Evolutionary conservation across 2,797 vertebrate genomes (phyloP).

Genomic region (Halcyon badia): DNA sequence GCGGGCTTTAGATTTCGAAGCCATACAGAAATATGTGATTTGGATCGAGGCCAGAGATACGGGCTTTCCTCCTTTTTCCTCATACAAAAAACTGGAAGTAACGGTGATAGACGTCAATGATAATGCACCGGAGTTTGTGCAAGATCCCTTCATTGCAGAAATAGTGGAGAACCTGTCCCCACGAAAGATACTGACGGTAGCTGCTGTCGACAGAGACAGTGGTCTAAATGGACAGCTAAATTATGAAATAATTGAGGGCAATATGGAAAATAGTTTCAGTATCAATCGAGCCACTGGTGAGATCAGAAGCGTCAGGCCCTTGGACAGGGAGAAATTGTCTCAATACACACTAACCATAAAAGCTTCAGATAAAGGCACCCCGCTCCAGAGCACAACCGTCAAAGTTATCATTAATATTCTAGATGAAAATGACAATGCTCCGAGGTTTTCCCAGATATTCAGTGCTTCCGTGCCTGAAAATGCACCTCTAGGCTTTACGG

Average conservation of each 20-base stretch:
- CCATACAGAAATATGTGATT: slow-evolving; percentile 91
- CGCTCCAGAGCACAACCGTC: slow-evolving; percentile 86
- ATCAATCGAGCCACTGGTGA: slow-evolving; percentile 92
- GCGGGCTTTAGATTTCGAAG: slow-evolving; percentile 90
- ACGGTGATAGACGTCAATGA: slow-evolving; percentile 93
- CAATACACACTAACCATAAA: slow-evolving; percentile 88
- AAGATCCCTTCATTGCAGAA: slow-evolving; percentile 90
- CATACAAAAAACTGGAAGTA: slow-evolving; percentile 93
- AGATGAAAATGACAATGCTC: slow-evolving; percentile 97
- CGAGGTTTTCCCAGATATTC: slow-evolving; percentile 97
- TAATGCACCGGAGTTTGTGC: slow-evolving; percentile 90
- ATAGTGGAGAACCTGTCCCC: slow-evolving; percentile 93
- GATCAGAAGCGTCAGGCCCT: slow-evolving; percentile 87
- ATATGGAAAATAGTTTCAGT: slow-evolving; percentile 91
- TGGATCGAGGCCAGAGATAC: slow-evolving; percentile 96
- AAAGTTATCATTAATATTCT: slow-evolving; percentile 90
- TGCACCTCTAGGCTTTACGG: slow-evolving; percentile 91
- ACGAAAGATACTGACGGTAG: slow-evolving; percentile 87
- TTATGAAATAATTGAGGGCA: slow-evolving; percentile 91
- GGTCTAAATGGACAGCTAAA: slow-evolving; percentile 92
- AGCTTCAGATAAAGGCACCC: slow-evolving; percentile 90
- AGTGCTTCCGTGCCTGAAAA: slow-evolving; percentile 95
- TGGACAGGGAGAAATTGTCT: slow-evolving; percentile 92
- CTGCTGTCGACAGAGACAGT: slow-evolving; percentile 90
- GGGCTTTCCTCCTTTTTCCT: slow-evolving; percentile 96